These are phyloP conservation scores for Pogonomyrmex barbatus DNA, from an alignment of 1,140 invertebrate genomes.

Conservation along the genomic window DNA sequence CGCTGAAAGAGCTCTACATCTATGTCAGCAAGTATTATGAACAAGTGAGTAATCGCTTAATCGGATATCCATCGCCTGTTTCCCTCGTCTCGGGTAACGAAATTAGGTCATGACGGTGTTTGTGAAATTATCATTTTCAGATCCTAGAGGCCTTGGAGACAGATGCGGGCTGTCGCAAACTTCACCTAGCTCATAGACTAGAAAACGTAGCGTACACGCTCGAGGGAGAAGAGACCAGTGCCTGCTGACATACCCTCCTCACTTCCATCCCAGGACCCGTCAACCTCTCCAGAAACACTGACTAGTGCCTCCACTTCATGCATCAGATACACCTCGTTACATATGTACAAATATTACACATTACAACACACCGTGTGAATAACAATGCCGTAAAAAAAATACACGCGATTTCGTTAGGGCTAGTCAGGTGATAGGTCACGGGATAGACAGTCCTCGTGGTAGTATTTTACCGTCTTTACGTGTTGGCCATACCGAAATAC, in stretches of 20 bases:
- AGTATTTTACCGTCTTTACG: constrained; percentile 71
- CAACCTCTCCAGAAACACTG: constrained; percentile 83
- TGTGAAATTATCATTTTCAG: constrained; percentile 83
- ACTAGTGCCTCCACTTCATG: constrained; percentile 85
- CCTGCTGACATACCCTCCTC: constrained; percentile 84
- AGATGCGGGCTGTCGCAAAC: constrained; percentile 93
- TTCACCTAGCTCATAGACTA: constrained; percentile 95
- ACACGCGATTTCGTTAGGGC: constrained; percentile 75
- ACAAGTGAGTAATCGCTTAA: constrained; percentile 89
- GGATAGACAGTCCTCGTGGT: constrained; percentile 70
- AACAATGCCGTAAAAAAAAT: constrained; percentile 73
- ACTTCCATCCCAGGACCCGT: constrained; percentile 80
- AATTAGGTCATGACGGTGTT: background rate
- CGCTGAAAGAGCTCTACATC: constrained; percentile 97
- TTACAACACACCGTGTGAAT: constrained; percentile 74
- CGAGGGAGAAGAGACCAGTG: constrained; percentile 90
- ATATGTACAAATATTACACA: constrained; percentile 81
- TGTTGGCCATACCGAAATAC: constrained; percentile 75
- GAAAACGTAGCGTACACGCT: constrained; percentile 96
- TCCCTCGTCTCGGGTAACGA: background rate
- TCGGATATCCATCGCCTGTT: background rate
- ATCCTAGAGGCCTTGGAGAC: constrained; percentile 93
- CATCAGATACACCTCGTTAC: constrained; percentile 81
- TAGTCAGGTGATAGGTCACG: constrained; percentile 75
- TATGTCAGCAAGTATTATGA: constrained; percentile 97